These are phyloP conservation scores for Neotragus moschatus DNA, from an alignment of 2,113 vertebrate genomes.

Conservation along the genomic window DNA sequence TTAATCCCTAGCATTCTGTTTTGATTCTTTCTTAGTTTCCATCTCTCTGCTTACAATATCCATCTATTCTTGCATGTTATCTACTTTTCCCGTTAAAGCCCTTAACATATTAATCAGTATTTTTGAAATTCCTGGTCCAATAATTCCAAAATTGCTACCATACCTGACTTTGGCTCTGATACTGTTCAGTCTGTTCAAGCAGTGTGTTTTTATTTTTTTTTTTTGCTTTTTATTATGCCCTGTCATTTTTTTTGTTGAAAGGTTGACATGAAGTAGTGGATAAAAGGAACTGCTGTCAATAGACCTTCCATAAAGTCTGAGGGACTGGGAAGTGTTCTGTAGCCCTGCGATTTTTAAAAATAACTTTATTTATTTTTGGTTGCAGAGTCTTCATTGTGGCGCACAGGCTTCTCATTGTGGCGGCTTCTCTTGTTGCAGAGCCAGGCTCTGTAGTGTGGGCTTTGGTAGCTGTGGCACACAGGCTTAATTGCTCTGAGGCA, in stretches of 20 bases:
- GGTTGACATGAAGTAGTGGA: not conserved
- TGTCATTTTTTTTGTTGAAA: not conserved
- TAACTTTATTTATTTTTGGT: not conserved
- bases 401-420: not conserved
- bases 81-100: not conserved
- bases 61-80: not conserved
- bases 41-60: not conserved
- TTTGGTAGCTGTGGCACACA: not conserved
- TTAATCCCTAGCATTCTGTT: not conserved
- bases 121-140: not conserved
- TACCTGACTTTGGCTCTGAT: not conserved
- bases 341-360: not conserved
- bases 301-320: not conserved
- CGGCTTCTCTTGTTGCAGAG: not conserved
- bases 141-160: not conserved
- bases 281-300: not conserved
- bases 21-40: not conserved
- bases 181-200: not conserved
- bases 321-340: accelerated
- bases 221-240: not conserved
- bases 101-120: not conserved
- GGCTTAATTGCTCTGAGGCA: not conserved
- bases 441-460: not conserved
- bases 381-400: not conserved
- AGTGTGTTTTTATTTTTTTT: no score